A percentile compares a stretch with the other conserved stretches of the same genome.
These are phyloP conservation scores for Drosophila sproati DNA, from an alignment of 1,140 invertebrate genomes.

Conservation along the genomic window DNA sequence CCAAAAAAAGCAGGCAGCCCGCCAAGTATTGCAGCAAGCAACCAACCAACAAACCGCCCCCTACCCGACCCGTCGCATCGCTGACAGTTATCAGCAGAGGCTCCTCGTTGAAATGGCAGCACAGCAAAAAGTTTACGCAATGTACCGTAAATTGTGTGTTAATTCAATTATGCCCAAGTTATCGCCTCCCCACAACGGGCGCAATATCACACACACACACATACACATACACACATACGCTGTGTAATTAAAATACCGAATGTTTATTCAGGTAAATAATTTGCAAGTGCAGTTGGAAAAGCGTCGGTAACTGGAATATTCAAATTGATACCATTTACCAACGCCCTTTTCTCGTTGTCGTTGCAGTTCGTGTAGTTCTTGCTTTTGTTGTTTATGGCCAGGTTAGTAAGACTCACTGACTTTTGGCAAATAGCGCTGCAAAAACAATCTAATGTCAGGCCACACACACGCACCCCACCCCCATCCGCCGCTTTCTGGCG, in stretches of 20 bases:
- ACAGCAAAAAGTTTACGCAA: conserved; percentile 75
- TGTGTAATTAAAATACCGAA: conserved; percentile 83
- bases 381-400: conserved; percentile 51
- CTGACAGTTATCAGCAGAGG: conserved; percentile 14
- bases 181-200: conserved; percentile 38
- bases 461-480: background rate
- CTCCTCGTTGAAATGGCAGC: conserved; percentile 13
- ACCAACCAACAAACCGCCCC: background rate
- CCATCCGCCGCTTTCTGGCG: background rate
- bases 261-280: conserved; percentile 84
- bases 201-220: conserved; percentile 10
- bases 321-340: conserved; percentile 74
- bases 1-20: conserved; percentile 6
- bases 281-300: conserved; percentile 67
- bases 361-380: conserved; percentile 22
- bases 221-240: conserved; percentile 37
- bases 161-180: conserved; percentile 73
- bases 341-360: background rate
- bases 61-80: background rate
- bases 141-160: conserved; percentile 81
- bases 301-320: conserved; percentile 74
- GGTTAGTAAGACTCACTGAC: conserved; percentile 60
- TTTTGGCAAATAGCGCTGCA: conserved; percentile 63
- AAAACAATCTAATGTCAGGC: conserved; percentile 78
- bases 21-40: conserved; percentile 29